Conservation (phyloP, 2,888 invertebrate genomes). For the Podabrus alpinus region DNA sequence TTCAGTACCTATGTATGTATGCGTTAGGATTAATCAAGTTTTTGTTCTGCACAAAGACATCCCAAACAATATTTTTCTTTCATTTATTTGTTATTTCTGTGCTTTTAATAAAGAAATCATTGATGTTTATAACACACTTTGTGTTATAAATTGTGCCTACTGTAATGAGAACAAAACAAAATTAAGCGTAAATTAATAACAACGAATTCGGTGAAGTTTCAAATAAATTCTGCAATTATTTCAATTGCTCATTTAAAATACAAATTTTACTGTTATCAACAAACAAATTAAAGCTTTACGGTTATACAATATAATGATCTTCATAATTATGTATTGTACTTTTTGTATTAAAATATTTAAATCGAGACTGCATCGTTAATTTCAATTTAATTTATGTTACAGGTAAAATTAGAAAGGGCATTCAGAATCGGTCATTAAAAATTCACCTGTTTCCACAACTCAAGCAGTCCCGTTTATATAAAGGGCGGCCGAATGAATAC, state of each 20-base stretch:
- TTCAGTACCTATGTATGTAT: neutral
- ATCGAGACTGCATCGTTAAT: neutral
- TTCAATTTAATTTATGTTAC: neutral
- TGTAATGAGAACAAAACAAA: neutral
- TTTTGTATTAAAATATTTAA: neutral
- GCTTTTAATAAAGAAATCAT: neutral
- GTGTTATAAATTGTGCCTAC: neutral
- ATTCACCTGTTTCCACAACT: neutral
- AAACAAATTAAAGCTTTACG: neutral
- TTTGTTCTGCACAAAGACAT: neutral
- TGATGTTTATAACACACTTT: neutral
- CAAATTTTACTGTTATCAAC: neutral
- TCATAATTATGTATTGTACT: neutral
- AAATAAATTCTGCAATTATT: neutral
- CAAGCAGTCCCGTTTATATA: neutral
- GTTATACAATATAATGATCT: neutral
- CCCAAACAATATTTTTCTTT: neutral
- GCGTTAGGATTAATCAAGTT: neutral
- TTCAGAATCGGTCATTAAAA: neutral
- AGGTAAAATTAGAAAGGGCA: neutral
- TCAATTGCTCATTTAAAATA: neutral
- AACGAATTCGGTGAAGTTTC: neutral
- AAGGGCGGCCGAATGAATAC: neutral
- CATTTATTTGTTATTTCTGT: neutral
- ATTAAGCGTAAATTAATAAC: neutral